phyloP scores from a whole-genome alignment of 2,888 invertebrate genomes.

The Acrobasis consociella region DNA sequence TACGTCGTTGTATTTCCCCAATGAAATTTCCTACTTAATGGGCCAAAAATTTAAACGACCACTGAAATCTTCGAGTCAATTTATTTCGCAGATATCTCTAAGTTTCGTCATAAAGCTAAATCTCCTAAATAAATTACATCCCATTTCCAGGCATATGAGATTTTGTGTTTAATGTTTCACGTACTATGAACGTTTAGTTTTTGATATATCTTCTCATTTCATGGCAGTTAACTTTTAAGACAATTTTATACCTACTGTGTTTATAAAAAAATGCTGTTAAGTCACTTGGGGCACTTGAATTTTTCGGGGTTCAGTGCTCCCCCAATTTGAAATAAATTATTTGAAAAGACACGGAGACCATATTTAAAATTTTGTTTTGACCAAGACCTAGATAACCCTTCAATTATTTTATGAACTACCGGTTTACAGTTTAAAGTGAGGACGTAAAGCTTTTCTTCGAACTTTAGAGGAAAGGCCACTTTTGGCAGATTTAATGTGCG shows the following conservation, averaged over 20 bases:
- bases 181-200: neutral
- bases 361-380: too few relatives aligned
- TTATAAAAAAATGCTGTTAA: too few relatives aligned
- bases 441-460: too few relatives aligned
- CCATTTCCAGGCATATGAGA: slow-evolving; percentile 6
- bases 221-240: neutral
- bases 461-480: too few relatives aligned
- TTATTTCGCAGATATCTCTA: slow-evolving; percentile 37
- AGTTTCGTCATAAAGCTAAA: slow-evolving; percentile 26
- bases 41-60: slow-evolving; percentile 39
- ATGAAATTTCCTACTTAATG: slow-evolving; percentile 43
- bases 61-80: slow-evolving; percentile 40
- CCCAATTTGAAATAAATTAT: too few relatives aligned
- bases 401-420: too few relatives aligned
- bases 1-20: slow-evolving; percentile 20
- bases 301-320: too few relatives aligned
- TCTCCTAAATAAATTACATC: slow-evolving; percentile 8
- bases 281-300: too few relatives aligned
- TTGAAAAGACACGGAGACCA: too few relatives aligned
- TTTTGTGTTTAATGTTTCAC: slow-evolving; percentile 7
- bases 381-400: too few relatives aligned
- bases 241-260: neutral
- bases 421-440: too few relatives aligned
- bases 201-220: neutral
- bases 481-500: too few relatives aligned